Percentiles rank a stretch among this genome's conserved stretches.
Conservation (phyloP, 1,140 invertebrate genomes). For the Plutomurus gul region DNA sequence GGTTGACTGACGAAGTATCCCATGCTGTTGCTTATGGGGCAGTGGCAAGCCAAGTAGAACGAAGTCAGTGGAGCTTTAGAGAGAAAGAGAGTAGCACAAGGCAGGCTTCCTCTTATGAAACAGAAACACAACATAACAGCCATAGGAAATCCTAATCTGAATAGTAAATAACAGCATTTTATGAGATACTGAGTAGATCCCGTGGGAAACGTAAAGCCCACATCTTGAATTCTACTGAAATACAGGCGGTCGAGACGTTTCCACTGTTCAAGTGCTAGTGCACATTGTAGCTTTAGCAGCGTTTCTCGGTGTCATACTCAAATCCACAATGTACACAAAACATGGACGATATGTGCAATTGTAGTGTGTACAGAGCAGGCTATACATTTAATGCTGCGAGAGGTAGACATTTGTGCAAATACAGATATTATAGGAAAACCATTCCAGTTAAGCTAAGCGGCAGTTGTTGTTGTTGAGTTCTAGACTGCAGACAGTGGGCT, state of each 20-base stretch:
- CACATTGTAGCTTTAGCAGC: background rate
- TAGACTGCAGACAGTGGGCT: constrained; percentile 3
- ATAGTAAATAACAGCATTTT: constrained; percentile 28
- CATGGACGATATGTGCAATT: background rate
- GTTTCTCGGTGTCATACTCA: background rate
- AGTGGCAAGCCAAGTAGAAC: too few relatives aligned
- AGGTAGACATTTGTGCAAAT: background rate
- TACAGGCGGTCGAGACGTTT: background rate
- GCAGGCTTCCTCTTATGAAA: too few relatives aligned
- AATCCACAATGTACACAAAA: constrained; percentile 16
- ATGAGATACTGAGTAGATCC: constrained; percentile 28
- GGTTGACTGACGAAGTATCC: too few relatives aligned
- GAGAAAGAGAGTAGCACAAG: too few relatives aligned
- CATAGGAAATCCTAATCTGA: constrained; percentile 27
- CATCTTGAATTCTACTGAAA: constrained; percentile 14
- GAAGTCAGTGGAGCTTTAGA: too few relatives aligned
- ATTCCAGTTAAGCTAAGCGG: constrained; percentile 13
- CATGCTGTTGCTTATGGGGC: too few relatives aligned
- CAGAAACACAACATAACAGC: background rate
- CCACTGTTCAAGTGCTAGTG: background rate
- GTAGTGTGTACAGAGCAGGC: background rate
- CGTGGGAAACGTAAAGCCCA: constrained; percentile 17
- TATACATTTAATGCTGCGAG: too few relatives aligned
- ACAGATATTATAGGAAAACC: background rate
- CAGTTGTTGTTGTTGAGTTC: constrained; percentile 27